Base-by-base conservation (phyloP, 2,888 invertebrate genomes). In the Dasysyrphus albostriatus region DNA sequence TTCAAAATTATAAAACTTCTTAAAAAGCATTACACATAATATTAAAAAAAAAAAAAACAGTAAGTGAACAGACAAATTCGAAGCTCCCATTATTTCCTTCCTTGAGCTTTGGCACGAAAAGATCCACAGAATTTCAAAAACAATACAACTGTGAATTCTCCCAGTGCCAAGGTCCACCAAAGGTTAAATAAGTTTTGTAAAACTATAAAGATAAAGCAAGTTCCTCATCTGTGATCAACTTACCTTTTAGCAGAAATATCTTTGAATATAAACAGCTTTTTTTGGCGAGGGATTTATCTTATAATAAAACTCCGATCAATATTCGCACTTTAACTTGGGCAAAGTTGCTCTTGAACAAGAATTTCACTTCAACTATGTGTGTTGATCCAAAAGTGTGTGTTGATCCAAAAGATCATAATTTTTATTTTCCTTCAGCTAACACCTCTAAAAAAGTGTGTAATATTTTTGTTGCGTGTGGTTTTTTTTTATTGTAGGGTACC, bases 61-160 rank as follows among this genome's bases (percentile, higher is more conserved):
- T 24, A 24, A 10, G 0, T 29, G 6, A 29, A 5, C 5, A 24
- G 51, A 12, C 51, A 51, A 51, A 29, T 54, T 10, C 34, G n/a
- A 14, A 51, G 12, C 0, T 5, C 1, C 3, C 19, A 29, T 16
- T 80, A 29, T 16, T 80, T 79, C 78, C 80, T 73, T 73, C 89
- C 89, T 91, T 91, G 89, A 90, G 90, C 90, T 92, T 92, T 93
- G 93, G 92, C 93, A 93, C 93, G 90, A 92, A 93, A 93, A 93
- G 93, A 93, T 92, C 93, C 93, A 93, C 93, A 93, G 93, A 92
- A 89, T 90, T 89, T 88, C 74, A 69, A 65, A 82, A 70, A 81
- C 89, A 73, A 89, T 88, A 88, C 89, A 90, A 92, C 93, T 93
- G 93, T 93, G 93, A 93, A 93, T 93, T 93, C 93, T 93, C 93